These are phyloP conservation scores for Himalopsyche kuldschensis DNA, from an alignment of 2,888 invertebrate species.

Conservation along the genomic window DNA sequence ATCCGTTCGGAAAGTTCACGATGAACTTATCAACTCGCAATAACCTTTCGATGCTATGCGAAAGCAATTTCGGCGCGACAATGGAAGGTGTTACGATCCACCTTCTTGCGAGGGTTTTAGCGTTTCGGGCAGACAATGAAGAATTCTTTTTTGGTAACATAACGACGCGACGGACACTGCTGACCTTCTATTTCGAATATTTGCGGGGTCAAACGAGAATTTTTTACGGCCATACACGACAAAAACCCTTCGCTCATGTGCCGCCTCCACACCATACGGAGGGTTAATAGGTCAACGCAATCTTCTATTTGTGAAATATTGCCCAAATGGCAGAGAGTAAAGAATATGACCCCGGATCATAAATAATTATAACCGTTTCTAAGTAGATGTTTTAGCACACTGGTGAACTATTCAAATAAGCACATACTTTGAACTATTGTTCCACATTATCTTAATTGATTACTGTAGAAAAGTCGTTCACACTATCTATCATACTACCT, in stretches of 20 bases:
- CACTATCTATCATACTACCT: too few relatives aligned
- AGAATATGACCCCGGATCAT: neutral
- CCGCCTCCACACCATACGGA: neutral
- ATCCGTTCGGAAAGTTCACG: neutral
- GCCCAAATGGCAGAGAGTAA: neutral
- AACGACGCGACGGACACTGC: neutral
- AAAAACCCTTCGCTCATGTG: neutral
- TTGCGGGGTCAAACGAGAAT: neutral
- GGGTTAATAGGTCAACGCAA: neutral
- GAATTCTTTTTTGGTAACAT: neutral
- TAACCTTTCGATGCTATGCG: neutral
- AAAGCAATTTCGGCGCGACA: neutral
- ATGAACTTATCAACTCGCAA: neutral
- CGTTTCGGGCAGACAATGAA: neutral
- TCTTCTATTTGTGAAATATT: neutral
- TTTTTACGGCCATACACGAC: neutral
- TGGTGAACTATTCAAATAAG: too few relatives aligned
- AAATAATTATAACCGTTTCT: neutral
- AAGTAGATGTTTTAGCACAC: neutral
- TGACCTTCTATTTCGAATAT: neutral
- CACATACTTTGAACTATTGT: too few relatives aligned
- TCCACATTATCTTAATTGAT: too few relatives aligned
- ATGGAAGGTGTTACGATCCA: neutral
- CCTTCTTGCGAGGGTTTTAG: neutral
- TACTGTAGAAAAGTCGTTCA: too few relatives aligned